Conservation (phyloP, 2,113 vertebrate species). For the Neogobius melanostomus region DNA sequence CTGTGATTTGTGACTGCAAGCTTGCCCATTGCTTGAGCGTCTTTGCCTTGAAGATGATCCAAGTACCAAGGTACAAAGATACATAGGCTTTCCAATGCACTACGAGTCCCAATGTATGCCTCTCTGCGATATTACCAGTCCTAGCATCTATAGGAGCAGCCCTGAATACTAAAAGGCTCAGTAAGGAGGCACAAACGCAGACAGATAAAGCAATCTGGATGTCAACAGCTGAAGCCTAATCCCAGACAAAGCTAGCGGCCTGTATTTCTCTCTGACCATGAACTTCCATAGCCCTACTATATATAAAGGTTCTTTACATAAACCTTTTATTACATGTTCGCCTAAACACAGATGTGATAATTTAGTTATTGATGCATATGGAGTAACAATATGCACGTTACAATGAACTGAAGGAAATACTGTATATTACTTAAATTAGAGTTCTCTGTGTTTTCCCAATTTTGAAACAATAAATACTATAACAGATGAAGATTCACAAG, state of each 20-base stretch:
- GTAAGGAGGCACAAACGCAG: conserved; percentile 30
- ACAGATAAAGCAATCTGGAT: conserved; percentile 37
- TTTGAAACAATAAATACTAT: too few relatives aligned
- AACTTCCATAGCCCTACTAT: conserved; percentile 6
- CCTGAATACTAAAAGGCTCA: conserved; percentile 44
- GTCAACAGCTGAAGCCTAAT: conserved; percentile 36
- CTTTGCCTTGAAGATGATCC: conserved; percentile 15
- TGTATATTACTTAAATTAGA: too few relatives aligned
- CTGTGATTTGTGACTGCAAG: conserved; percentile 15
- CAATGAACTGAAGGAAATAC: neutral
- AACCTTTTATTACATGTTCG: conserved; percentile 19
- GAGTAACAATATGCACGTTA: neutral
- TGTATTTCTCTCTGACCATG: conserved; percentile 18
- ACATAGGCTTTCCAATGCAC: conserved; percentile 22
- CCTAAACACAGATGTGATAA: conserved; percentile 10
- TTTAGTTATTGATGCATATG: neutral
- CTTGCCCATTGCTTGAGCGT: neutral
- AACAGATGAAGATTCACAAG: too few relatives aligned
- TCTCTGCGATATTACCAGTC: conserved; percentile 19
- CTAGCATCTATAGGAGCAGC: conserved; percentile 45
- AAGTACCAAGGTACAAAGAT: conserved; percentile 6
- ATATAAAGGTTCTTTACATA: conserved; percentile 15
- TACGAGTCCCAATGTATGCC: conserved; percentile 23
- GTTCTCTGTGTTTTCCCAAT: too few relatives aligned
- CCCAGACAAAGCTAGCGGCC: conserved; percentile 34